Conservation (phyloP, 2,113 vertebrate genomes). For the Sterrhoptilus dennistouni region DNA sequence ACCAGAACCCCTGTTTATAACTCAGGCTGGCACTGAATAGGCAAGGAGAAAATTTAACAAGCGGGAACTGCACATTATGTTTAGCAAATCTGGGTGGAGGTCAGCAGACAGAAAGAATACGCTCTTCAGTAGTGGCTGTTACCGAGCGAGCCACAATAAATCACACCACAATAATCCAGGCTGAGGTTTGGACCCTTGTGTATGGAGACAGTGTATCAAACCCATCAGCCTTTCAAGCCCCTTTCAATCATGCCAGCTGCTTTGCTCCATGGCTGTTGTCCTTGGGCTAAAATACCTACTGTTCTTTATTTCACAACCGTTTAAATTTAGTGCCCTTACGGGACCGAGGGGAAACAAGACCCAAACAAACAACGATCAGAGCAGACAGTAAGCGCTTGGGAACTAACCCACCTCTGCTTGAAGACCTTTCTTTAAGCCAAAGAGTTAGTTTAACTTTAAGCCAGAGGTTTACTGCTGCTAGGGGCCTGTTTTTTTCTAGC, state of each 20-base stretch:
- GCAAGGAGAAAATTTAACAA: conserved; percentile 54
- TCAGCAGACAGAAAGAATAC: conserved; percentile 38
- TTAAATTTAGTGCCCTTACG: neutral
- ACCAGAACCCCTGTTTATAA: conserved; percentile 59
- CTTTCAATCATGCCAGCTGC: conserved; percentile 3
- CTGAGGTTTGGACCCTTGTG: conserved; percentile 16
- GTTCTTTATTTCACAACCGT: neutral
- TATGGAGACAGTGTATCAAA: conserved; percentile 12
- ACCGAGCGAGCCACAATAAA: neutral
- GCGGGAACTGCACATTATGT: conserved; percentile 9
- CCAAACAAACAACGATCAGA: accelerated
- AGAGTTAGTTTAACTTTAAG: neutral
- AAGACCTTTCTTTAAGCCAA: conserved; percentile 9
- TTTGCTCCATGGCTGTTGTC: neutral
- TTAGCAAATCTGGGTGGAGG: conserved; percentile 62
- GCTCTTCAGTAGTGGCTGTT: conserved; percentile 19
- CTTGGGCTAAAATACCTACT: neutral
- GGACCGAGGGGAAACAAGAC: neutral
- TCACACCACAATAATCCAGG: conserved; percentile 7
- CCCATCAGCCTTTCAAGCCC: neutral
- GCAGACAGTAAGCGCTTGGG: accelerated
- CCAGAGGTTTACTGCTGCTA: conserved; percentile 13
- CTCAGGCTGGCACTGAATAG: conserved; percentile 48
- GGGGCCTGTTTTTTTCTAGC: neutral
- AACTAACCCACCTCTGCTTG: neutral